These are phyloP conservation scores for Indicator indicator DNA, from an alignment of 2,113 vertebrate genomes.

Conservation along the genomic window DNA sequence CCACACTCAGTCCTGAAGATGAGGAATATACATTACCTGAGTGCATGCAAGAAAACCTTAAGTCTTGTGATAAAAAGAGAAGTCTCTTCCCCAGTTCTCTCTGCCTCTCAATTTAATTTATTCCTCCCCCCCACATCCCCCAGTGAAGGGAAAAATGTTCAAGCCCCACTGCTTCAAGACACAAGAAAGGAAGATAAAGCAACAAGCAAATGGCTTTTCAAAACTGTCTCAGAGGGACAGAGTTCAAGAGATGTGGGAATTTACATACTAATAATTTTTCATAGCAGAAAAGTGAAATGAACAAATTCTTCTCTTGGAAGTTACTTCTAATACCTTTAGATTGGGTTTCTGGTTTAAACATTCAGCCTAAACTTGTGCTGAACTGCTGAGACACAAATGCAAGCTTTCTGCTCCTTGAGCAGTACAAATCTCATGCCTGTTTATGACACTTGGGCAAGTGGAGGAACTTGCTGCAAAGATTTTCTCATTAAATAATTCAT, in stretches of 20 bases:
- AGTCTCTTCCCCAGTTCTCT: background rate
- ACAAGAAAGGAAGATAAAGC: background rate
- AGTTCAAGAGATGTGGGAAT: background rate
- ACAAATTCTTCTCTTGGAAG: background rate
- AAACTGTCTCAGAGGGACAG: background rate
- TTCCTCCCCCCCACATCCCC: background rate
- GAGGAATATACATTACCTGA: background rate
- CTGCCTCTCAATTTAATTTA: background rate
- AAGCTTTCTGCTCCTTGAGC: background rate
- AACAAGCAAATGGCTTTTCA: background rate
- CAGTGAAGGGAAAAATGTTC: background rate
- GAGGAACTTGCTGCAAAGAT: background rate
- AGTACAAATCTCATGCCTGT: background rate
- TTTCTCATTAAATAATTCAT: background rate
- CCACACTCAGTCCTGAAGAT: background rate
- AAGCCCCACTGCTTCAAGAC: background rate
- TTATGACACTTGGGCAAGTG: background rate
- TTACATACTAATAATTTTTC: background rate
- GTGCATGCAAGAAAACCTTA: background rate
- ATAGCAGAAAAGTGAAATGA: background rate
- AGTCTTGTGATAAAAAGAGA: background rate
- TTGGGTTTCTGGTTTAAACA: background rate
- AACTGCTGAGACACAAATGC: background rate
- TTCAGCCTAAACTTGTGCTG: background rate
- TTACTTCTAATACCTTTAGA: background rate